Conservation (phyloP, 2,888 invertebrate genomes). For the Patella caerulea region DNA sequence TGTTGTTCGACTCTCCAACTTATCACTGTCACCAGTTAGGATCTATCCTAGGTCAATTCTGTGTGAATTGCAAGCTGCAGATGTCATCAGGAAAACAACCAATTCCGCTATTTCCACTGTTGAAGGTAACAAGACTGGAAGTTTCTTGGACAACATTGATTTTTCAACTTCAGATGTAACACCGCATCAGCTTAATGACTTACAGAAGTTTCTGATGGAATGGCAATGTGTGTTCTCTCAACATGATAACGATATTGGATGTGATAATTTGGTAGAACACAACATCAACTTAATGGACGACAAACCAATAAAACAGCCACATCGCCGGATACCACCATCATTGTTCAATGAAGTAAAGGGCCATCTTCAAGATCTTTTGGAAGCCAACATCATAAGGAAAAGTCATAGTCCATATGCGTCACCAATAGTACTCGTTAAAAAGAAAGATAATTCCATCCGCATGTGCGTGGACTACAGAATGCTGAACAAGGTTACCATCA, state of each 20-base stretch:
- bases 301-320: constrained; percentile 26
- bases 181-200: neutral
- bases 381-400: constrained; percentile 22
- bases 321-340: constrained; percentile 26
- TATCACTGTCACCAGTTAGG: neutral
- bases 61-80: neutral
- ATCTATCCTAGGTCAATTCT: neutral
- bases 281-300: constrained; percentile 26
- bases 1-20: neutral
- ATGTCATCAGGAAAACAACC: neutral
- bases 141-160: neutral
- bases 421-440: neutral
- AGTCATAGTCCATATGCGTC: constrained; percentile 17
- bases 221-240: neutral
- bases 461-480: neutral
- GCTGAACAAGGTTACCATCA: neutral
- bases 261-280: constrained; percentile 28
- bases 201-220: neutral
- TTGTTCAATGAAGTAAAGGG: constrained; percentile 30
- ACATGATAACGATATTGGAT: constrained; percentile 19
- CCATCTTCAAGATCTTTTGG: constrained; percentile 34
- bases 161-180: neutral
- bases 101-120: neutral
- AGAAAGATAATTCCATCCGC: neutral
- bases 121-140: neutral